A percentile compares a stretch with the other conserved stretches of the same genome.
Conservation (phyloP, 1,140 invertebrate genomes). For the Diorhabda elongata region DNA sequence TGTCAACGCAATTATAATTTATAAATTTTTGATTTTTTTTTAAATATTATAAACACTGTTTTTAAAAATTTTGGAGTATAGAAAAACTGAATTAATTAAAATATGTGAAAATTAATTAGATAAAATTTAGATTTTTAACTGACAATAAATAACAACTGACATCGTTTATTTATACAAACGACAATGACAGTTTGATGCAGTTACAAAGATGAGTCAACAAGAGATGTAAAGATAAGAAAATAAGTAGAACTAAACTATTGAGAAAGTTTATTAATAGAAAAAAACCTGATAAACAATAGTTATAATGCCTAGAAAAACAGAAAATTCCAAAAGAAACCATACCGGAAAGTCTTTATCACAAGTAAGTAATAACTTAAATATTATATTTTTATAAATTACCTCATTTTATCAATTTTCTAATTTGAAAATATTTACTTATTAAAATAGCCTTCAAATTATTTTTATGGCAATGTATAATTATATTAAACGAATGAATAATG, state of each 20-base stretch:
- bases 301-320: conserved; percentile 42
- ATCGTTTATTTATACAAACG: background rate
- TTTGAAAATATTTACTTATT: too few species aligned
- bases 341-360: conserved; percentile 48
- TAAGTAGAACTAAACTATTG: background rate
- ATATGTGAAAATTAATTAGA: background rate
- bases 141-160: background rate
- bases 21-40: too few species aligned
- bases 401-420: background rate
- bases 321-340: conserved; percentile 47
- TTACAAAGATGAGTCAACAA: background rate
- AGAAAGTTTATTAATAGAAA: too few species aligned
- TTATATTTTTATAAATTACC: conserved; percentile 14
- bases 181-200: background rate
- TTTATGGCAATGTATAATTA: too few species aligned
- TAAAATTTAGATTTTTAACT: background rate
- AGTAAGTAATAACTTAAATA: conserved; percentile 37
- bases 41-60: too few species aligned
- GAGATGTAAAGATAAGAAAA: background rate
- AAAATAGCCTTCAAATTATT: too few species aligned
- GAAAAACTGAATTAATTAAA: too few species aligned
- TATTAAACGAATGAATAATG: too few species aligned
- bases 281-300: background rate
- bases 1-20: too few species aligned
- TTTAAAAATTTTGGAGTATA: too few species aligned